Evolutionary conservation across 2,888 invertebrate genomes (phyloP), one percentile per base, ranked within the genome.

Genomic region (Scaptomyza tumidula): DNA sequence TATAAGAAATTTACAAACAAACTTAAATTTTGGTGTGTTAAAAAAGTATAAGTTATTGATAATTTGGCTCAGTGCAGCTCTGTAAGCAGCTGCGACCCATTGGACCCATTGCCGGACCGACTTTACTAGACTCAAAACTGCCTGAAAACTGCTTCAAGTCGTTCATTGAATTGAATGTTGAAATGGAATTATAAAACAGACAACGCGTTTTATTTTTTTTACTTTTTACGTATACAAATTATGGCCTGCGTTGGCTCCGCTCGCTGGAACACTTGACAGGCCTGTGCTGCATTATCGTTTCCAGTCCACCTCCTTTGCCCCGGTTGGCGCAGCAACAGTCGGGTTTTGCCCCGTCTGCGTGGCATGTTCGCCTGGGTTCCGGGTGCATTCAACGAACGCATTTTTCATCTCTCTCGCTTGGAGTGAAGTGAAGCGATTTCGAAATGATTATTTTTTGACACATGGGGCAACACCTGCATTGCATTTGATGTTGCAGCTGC

Each of bases 361-460:
- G 60, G 63, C 64, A 53, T 55, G 39, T 59, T 63, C 44, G 16
- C 49, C 43, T 52, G 31, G 16, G 63, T 65, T 67, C 58, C 78
- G 75, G 68, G 54, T 72, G 78, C 73, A 77, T 77, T 71, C 72
- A 75, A 64, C 70, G 64, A 73, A 83, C 86, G 88, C 88, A 85
- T 87, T 72, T 87, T 78, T 82, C 85, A 82, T 82, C 71, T 33
- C 16, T 13, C 11, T 19, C 14, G 7, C 33, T n/a, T 33, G 33
- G 19, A 33, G 49, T 49, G 19, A 49, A 49, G 16, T 49, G 16
- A 83, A 87, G 86, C 88, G 83, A 83, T 83, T 83, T 83, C 80
- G 64, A 83, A 87, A 85, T 83, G 88, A 83, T 88, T 88, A 85
- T 83, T 83, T 87, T 88, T 88, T 83, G 83, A 83, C 83, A 83